These are phyloP conservation scores for Cossypha niveicapilla DNA, from an alignment of 2,797 vertebrate genomes.

Conservation along the genomic window DNA sequence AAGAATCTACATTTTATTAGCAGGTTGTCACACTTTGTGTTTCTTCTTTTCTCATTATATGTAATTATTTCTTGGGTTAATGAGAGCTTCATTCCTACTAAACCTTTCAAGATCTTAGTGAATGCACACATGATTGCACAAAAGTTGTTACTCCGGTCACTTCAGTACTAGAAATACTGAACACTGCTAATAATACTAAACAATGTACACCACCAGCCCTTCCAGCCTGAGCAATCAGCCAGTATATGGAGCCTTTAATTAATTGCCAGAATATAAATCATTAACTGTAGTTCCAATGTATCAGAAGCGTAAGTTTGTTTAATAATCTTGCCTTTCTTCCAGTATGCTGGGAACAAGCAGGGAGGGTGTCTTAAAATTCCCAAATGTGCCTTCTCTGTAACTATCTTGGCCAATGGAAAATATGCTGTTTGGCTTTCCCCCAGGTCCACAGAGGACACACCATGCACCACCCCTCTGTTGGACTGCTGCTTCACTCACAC, in stretches of 20 bases:
- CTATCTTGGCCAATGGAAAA: not conserved
- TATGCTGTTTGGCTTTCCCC: not conserved
- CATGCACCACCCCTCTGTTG: fast-evolving
- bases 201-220: not conserved
- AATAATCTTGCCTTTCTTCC: not conserved
- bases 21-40: not conserved
- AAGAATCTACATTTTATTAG: not conserved
- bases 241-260: not conserved
- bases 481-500: not conserved
- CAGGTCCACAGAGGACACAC: not conserved
- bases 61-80: not conserved
- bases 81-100: not conserved
- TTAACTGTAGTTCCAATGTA: not conserved
- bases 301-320: not conserved
- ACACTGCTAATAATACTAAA: not conserved
- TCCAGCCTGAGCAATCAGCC: not conserved
- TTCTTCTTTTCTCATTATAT: not conserved
- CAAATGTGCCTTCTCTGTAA: not conserved
- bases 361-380: not conserved
- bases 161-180: not conserved
- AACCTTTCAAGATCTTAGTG: not conserved
- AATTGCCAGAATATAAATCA: not conserved
- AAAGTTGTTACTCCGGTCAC: not conserved
- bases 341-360: not conserved
- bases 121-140: fast-evolving